Conservation (phyloP, 92 coral and sea anemone species). For the Porites evermanni region DNA sequence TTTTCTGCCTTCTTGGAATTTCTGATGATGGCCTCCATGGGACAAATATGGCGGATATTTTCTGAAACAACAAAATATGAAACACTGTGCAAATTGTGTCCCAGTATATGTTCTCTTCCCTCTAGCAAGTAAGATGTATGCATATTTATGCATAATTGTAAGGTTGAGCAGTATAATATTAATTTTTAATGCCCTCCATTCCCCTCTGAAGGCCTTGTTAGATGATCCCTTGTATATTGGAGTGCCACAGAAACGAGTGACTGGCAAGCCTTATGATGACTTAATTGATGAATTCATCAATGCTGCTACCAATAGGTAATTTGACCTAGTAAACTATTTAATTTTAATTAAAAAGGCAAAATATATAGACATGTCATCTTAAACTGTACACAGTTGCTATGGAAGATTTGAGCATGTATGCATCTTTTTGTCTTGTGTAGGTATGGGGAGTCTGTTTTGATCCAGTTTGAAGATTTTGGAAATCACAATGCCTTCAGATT, state of each 20-base stretch:
- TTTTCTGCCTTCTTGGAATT: too few species aligned
- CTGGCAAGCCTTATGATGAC: constrained; percentile 82
- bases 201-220: constrained; percentile 66
- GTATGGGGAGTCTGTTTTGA: constrained; percentile 87
- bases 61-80: too few species aligned
- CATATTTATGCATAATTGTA: too few species aligned
- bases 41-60: too few species aligned
- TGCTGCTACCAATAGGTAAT: constrained; percentile 82
- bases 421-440: constrained; percentile 34
- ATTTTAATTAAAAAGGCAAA: neutral
- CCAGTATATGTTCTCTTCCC: too few species aligned
- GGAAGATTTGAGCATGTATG: neutral
- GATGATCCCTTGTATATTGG: constrained; percentile 96
- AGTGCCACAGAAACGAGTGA: constrained; percentile 82
- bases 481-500: constrained; percentile 98
- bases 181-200: neutral
- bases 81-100: too few species aligned
- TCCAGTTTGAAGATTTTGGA: constrained; percentile 99
- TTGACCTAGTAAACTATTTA: too few species aligned
- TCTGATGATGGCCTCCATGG: too few species aligned
- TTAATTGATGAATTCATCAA: constrained; percentile 90
- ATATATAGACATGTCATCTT: neutral
- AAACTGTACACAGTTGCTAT: neutral
- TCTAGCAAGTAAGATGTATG: too few species aligned
- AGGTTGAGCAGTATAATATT: too few species aligned